Evolutionary conservation across 2,888 invertebrate genomes (phyloP).

Genomic region (Branchellion lobata): DNA sequence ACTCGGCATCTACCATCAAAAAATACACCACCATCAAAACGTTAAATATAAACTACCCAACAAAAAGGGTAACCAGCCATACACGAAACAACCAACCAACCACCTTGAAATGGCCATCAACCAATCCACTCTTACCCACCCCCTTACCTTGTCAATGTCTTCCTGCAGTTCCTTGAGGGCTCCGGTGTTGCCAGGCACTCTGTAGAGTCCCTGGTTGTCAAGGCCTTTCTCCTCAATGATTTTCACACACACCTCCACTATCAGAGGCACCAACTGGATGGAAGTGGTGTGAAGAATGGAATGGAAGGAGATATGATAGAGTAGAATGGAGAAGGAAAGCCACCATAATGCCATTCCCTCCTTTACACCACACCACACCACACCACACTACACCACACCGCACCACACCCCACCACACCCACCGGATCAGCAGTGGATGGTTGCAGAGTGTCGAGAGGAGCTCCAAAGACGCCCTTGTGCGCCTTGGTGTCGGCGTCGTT

Average conservation of each 20-base stretch:
- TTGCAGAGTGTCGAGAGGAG: conserved; percentile 82
- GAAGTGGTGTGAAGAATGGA: background rate
- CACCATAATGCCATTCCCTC: background rate
- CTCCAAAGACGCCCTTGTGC: conserved; percentile 69
- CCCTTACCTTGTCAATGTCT: conserved; percentile 58
- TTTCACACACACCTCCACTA: conserved; percentile 86
- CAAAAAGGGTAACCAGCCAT: background rate
- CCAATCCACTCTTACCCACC: background rate
- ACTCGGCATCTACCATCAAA: too few relatives aligned
- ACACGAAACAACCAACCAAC: background rate
- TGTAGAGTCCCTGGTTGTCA: conserved; percentile 75
- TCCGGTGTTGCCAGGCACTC: conserved; percentile 94
- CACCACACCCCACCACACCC: background rate
- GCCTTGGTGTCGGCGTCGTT: conserved; percentile 34
- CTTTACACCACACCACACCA: background rate
- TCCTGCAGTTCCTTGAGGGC: conserved; percentile 79
- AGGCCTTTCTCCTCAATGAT: conserved; percentile 90
- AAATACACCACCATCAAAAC: too few relatives aligned
- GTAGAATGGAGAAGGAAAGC: background rate
- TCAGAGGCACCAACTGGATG: conserved; percentile 78
- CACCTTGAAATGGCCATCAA: background rate
- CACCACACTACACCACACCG: background rate
- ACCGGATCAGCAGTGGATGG: conserved; percentile 64
- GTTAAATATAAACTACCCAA: too few relatives aligned
- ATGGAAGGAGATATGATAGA: background rate